These are phyloP conservation scores for Cryptocephalus moraei DNA, from an alignment of 2,888 invertebrate species.

Conservation along the genomic window DNA sequence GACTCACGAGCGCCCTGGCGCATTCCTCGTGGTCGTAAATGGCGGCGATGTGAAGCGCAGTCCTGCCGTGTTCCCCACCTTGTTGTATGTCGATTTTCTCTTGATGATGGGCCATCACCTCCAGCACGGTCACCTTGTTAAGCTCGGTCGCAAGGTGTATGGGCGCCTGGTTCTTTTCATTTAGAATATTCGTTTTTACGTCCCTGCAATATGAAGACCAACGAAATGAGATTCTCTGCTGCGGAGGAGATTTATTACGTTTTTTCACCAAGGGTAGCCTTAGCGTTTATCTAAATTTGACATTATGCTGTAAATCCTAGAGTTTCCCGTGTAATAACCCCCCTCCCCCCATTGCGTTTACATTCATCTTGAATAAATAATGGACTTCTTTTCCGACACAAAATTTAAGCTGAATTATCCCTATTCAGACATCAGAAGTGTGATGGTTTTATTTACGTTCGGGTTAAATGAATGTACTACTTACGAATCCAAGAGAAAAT, in stretches of 20 bases:
- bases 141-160: slow-evolving; percentile 72
- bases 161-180: slow-evolving; percentile 68
- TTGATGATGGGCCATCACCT: slow-evolving; percentile 59
- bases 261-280: no score
- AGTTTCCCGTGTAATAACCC: no score
- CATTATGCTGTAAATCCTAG: no score
- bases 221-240: no score
- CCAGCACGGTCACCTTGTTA: slow-evolving; percentile 60
- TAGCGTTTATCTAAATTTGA: no score
- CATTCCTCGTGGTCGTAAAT: slow-evolving; percentile 76
- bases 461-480: slow-evolving; percentile 31
- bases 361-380: no score
- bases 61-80: slow-evolving; percentile 70
- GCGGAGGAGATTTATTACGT: no score
- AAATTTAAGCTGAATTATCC: no score
- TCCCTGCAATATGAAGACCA: slow-evolving; percentile 40
- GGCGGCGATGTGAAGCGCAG: slow-evolving; percentile 75
- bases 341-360: no score
- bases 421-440: no score
- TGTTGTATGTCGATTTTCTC: slow-evolving; percentile 61
- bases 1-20: slow-evolving; percentile 65
- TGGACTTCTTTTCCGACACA: no score
- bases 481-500: slow-evolving; percentile 65
- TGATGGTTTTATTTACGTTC: no score
- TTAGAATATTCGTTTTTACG: slow-evolving; percentile 58